phyloP scores from a whole-genome alignment of 2,888 invertebrate species.

The Heliconius sara region DNA sequence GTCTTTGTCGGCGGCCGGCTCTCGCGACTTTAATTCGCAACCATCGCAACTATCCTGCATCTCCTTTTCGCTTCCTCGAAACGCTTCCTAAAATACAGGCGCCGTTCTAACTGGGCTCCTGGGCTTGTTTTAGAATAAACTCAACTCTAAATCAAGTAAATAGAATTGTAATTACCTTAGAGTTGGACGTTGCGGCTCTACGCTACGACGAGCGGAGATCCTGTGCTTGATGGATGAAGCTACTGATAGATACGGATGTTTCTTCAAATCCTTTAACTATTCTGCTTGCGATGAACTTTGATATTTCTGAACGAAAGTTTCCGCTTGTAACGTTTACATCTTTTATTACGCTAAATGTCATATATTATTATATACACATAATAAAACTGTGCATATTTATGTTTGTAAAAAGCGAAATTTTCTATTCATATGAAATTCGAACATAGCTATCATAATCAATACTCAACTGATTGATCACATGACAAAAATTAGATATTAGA shows the following conservation, averaged over 20 bases:
- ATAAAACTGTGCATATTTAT: no score
- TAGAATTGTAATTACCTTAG: conserved; percentile 59
- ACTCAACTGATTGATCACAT: neutral
- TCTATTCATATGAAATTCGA: no score
- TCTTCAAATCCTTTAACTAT: conserved; percentile 31
- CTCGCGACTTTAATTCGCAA: conserved; percentile 71
- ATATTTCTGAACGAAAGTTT: neutral
- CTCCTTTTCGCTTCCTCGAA: conserved; percentile 75
- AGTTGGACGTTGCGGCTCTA: conserved; percentile 70
- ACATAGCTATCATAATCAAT: neutral
- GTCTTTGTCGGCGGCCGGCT: conserved; percentile 74
- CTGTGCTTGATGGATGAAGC: conserved; percentile 72
- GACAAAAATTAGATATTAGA: neutral
- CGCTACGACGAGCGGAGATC: conserved; percentile 79
- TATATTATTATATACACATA: no score
- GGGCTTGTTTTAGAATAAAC: conserved; percentile 53
- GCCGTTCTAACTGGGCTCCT: conserved; percentile 59
- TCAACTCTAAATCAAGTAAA: conserved; percentile 58
- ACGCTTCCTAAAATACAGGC: conserved; percentile 81
- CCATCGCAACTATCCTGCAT: conserved; percentile 48
- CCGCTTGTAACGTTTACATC: neutral
- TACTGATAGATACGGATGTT: conserved; percentile 50
- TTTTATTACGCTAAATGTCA: neutral
- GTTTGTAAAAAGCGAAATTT: no score
- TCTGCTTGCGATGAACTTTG: conserved; percentile 12